Base-by-base conservation (phyloP, 2,797 vertebrate species). In the Syngnathus rostellatus region DNA sequence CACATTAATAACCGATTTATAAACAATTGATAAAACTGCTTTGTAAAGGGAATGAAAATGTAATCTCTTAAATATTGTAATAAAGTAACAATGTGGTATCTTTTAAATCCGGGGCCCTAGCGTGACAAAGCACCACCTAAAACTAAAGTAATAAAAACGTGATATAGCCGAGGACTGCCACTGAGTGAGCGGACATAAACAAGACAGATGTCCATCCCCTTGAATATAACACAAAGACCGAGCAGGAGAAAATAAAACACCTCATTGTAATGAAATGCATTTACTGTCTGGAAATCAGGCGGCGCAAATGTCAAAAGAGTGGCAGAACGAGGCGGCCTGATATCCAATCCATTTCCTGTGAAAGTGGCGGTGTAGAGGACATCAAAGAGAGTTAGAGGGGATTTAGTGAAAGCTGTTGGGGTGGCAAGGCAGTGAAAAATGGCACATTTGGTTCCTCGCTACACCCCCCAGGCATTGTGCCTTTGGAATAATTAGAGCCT, bases 401-500 rank as follows among this genome's bases (percentile, higher is more conserved):
- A 78, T 85, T 83, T 80, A 69, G 79, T 66, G 77, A 79, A 80
- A 78, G 81, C 78, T 76, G 78, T 72, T 81, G 77, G 74, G 83
- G 85, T 78, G 81, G 83, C 81, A 78, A 81, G 73, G 78, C 82
- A 55, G 84, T 88, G 85, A 89, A 87, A 87, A 88, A 89, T 88
- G 81, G 85, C 81, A 84, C 82, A 83, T 87, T 88, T 83, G 82
- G 77, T 82, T 83, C 77, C 78, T 76, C 84, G 76, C 78, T 78
- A 80, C 85, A 85, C 70, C 80, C 86, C 86, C 71, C 83, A 75
- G 83, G 88, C 90, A 87, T 86, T 84, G 83, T 87, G 89, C 88
- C 85, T 87, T 88, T 85, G 79, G 88, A 90, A 91, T 91, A 90
- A 92, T 90, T 91, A 87, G 87, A 87, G 88, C 86, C 89, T 89